These are phyloP conservation scores for Laticauda laticaudata DNA, from an alignment of 2,113 vertebrate genomes.

Conservation along the genomic window DNA sequence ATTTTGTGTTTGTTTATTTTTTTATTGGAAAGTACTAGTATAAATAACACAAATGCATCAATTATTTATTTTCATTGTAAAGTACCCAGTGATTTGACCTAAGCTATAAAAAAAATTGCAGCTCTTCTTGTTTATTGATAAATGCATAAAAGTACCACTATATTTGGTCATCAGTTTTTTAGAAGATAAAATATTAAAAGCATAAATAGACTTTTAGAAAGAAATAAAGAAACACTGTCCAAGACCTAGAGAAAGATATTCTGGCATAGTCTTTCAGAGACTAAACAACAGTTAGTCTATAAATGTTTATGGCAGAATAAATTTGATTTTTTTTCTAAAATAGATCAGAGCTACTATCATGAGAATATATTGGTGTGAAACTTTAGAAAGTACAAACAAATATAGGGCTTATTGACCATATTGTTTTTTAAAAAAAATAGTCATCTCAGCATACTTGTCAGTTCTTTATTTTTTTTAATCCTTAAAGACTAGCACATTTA, in stretches of 20 bases:
- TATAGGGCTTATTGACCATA: not conserved
- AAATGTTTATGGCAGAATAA: not conserved
- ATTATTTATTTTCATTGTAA: not conserved
- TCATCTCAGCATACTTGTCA: constrained; percentile 58
- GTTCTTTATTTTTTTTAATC: constrained; percentile 71
- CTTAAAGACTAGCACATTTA: constrained; percentile 80
- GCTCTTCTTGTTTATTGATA: not conserved
- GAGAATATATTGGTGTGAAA: not conserved
- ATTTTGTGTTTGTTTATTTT: not conserved
- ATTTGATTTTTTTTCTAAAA: not conserved
- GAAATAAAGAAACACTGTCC: not conserved
- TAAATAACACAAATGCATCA: not conserved
- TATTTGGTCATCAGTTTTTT: not conserved
- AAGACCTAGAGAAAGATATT: not conserved
- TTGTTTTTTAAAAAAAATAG: not conserved
- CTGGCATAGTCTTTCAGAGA: not conserved
- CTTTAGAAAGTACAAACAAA: not conserved
- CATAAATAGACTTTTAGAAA: not conserved
- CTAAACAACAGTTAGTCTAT: not conserved
- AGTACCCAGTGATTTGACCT: not conserved
- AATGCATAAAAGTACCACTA: not conserved
- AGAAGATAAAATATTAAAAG: not conserved
- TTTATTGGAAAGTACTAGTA: not conserved
- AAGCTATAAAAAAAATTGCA: not conserved
- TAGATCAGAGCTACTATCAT: not conserved